Evolutionary conservation across 2,797 vertebrate genomes (phyloP).

Genomic region (Poeciliopsis paucimaculata): DNA sequence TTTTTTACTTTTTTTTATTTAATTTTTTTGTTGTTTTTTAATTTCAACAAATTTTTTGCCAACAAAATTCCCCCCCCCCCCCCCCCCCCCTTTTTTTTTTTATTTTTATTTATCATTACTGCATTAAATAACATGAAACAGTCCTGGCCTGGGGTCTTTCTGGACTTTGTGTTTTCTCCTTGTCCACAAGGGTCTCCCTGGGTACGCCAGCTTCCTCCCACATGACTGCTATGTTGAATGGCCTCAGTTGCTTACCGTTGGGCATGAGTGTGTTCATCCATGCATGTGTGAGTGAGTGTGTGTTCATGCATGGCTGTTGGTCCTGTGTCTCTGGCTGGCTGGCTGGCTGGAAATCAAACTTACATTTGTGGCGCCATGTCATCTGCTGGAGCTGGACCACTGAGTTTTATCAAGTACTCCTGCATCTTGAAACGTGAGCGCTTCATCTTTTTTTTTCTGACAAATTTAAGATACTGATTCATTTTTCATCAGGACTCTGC

Average conservation of each 20-base stretch:
- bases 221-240: too few species aligned
- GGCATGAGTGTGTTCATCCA: background rate
- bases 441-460: background rate
- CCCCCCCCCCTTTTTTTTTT: background rate
- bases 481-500: background rate
- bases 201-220: too few species aligned
- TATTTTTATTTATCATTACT: background rate
- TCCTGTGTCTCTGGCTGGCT: background rate
- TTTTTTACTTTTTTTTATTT: too few species aligned
- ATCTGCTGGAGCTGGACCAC: background rate
- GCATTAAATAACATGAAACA: background rate
- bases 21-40: too few species aligned
- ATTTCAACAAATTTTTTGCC: too few species aligned
- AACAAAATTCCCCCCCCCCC: rapidly evolving
- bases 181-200: too few species aligned
- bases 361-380: background rate
- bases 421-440: background rate
- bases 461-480: background rate
- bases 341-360: too few species aligned
- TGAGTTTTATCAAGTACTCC: background rate
- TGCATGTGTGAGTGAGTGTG: background rate
- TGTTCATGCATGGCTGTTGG: background rate
- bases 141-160: background rate
- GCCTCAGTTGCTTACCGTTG: background rate
- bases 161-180: background rate